phyloP scores from a whole-genome alignment of 2,113 vertebrate genomes.

The Herpailurus yagouaroundi region DNA sequence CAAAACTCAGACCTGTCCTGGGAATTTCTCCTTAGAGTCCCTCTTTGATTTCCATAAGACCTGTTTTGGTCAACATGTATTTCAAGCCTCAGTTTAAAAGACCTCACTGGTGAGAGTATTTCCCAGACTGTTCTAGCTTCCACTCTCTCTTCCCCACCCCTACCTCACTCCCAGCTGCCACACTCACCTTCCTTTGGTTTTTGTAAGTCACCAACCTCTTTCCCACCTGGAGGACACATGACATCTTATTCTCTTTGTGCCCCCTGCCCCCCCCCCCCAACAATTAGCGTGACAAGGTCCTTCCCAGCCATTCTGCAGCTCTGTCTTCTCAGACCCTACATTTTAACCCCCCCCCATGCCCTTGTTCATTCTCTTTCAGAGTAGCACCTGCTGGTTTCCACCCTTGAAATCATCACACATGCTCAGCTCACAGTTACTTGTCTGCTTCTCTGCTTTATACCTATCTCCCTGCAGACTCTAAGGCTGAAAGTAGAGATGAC shows the following conservation, averaged over 20 bases:
- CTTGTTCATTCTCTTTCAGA: background rate
- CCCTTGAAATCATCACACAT: background rate
- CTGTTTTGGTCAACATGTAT: background rate
- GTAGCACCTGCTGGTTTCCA: background rate
- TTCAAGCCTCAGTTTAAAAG: constrained; percentile 23
- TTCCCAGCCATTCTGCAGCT: background rate
- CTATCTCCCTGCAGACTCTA: background rate
- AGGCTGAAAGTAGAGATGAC: background rate
- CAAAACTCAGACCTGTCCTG: background rate
- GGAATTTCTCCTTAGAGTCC: background rate
- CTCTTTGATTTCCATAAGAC: background rate
- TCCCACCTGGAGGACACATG: background rate
- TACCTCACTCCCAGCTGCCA: background rate
- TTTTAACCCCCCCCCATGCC: background rate
- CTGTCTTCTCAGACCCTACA: background rate
- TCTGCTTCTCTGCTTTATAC: background rate
- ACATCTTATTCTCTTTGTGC: background rate
- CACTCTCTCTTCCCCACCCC: accelerated
- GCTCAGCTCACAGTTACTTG: background rate
- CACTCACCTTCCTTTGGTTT: background rate
- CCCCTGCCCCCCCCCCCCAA: accelerated
- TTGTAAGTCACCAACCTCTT: background rate
- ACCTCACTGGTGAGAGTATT: background rate
- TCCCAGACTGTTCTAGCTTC: background rate
- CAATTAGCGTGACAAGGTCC: background rate